These are phyloP conservation scores for Hololepta plana DNA, from an alignment of 2,888 invertebrate species.

Conservation along the genomic window DNA sequence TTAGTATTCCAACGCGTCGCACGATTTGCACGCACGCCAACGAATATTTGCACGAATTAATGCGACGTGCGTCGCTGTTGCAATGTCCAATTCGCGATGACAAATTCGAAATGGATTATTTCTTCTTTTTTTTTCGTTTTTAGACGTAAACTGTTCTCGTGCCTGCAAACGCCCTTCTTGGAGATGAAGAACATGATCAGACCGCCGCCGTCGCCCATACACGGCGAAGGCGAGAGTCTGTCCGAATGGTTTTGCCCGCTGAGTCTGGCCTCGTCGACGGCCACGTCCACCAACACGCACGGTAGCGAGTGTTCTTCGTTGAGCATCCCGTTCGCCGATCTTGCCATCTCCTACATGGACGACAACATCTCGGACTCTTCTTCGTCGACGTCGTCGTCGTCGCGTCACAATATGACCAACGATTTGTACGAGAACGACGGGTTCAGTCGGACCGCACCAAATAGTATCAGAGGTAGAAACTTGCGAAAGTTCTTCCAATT, in stretches of 20 bases:
- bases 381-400: slow-evolving; percentile 13
- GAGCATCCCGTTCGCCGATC: slow-evolving; percentile 25
- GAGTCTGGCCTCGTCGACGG: slow-evolving; percentile 11
- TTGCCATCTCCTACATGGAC: slow-evolving; percentile 26
- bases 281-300: no score
- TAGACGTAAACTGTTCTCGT: slow-evolving; percentile 37
- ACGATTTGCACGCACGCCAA: no score
- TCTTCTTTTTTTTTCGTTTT: no score
- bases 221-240: slow-evolving; percentile 23
- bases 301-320: slow-evolving; percentile 27
- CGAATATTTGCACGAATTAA: no score
- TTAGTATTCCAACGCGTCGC: no score
- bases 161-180: slow-evolving; percentile 37
- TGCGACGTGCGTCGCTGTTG: no score
- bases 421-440: slow-evolving; percentile 16
- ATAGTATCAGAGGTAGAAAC: slow-evolving; percentile 19
- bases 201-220: slow-evolving; percentile 27
- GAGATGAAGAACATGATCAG: slow-evolving; percentile 37
- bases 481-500: not conserved
- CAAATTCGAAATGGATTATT: no score
- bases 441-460: slow-evolving; percentile 17
- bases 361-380: slow-evolving; percentile 24
- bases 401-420: no score
- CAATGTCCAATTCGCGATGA: no score
- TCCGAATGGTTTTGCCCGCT: slow-evolving; percentile 27